phyloP scores from a whole-genome alignment of 2,888 invertebrate genomes.

The Drosophila engyochracea region DNA sequence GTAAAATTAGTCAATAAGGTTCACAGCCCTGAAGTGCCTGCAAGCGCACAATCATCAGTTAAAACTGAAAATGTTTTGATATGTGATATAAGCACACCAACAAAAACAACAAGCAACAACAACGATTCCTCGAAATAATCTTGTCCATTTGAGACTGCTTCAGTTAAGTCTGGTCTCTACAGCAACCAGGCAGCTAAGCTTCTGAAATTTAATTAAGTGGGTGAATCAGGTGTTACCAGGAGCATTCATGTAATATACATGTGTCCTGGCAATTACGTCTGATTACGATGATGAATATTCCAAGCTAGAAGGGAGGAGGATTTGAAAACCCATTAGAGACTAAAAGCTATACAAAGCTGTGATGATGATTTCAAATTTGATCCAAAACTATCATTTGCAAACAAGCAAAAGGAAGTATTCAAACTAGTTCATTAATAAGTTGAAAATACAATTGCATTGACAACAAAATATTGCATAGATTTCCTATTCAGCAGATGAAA shows the following conservation, averaged over 20 bases:
- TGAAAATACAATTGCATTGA: neutral
- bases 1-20: constrained; percentile 30
- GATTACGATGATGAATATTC: constrained; percentile 44
- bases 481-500: neutral
- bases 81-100: constrained; percentile 28
- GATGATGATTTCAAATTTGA: neutral
- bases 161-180: neutral
- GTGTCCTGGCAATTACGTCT: constrained; percentile 8
- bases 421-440: neutral
- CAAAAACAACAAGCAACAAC: constrained; percentile 2
- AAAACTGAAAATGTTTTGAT: constrained; percentile 44
- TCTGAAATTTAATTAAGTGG: constrained; percentile 45
- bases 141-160: neutral
- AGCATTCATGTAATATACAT: constrained; percentile 4
- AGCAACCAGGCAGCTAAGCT: constrained; percentile 1
- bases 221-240: constrained; percentile 27
- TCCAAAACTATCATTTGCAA: neutral
- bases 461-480: neutral
- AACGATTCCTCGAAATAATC: constrained; percentile 7
- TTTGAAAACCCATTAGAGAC: neutral
- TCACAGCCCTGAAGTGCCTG: constrained; percentile 8
- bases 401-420: neutral
- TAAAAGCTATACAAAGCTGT: neutral
- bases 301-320: neutral
- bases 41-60: constrained; percentile 50